phyloP scores from a whole-genome alignment of 2,113 vertebrate species.

The Ophthalmolycus amberensis region DNA sequence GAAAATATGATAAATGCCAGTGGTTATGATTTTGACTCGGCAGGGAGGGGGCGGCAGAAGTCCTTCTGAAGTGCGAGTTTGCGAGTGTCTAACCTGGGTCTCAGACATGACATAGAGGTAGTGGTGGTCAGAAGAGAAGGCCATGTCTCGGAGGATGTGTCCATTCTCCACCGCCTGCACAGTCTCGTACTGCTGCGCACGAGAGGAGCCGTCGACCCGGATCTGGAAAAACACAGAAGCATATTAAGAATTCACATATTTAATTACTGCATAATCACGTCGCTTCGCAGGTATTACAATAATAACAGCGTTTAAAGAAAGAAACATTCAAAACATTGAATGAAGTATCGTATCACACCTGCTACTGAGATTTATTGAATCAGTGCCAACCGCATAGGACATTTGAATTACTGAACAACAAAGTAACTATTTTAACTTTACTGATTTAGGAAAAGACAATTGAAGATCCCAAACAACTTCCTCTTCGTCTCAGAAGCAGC shows the following conservation, averaged over 20 bases:
- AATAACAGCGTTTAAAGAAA: not conserved
- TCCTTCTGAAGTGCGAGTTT: conserved; percentile 4
- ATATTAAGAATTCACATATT: conserved; percentile 5
- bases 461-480: not conserved
- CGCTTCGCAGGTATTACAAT: not conserved
- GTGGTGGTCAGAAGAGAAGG: conserved; percentile 92
- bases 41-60: not conserved
- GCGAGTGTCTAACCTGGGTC: conserved; percentile 88
- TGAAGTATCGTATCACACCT: not conserved
- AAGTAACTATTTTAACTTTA: not conserved
- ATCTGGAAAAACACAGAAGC: conserved; percentile 82
- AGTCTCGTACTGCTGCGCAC: conserved; percentile 92
- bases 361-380: not conserved
- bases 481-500: not conserved
- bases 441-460: not conserved
- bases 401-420: not conserved
- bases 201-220: conserved; percentile 91
- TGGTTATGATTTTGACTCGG: conserved; percentile 42
- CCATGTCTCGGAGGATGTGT: conserved; percentile 94
- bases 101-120: conserved; percentile 98
- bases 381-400: not conserved
- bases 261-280: not conserved
- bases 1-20: conserved; percentile 52
- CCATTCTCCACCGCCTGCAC: conserved; percentile 92
- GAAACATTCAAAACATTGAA: not conserved